Base-by-base conservation (phyloP, 2,797 vertebrate species). In the Enteromius viviparus region DNA sequence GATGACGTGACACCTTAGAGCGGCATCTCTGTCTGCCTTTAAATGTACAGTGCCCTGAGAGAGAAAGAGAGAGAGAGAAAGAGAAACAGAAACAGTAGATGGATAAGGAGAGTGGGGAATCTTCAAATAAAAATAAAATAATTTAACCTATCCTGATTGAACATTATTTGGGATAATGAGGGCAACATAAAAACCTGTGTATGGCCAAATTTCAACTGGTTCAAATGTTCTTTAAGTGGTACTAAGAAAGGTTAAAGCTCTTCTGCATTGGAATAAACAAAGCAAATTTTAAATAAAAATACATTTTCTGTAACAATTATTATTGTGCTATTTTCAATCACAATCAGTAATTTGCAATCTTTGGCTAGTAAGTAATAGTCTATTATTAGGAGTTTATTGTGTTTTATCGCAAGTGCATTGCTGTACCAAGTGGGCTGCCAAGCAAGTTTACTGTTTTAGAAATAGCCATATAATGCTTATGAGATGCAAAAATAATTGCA, bases 1-100 rank as follows among this genome's bases (percentile, higher is more conserved):
- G 89, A 87, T 84, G 85, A 80, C 21, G 74, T 76, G 69, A 58
- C 60, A 14, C 84, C 64, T 66, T 11, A 81, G 32, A 78, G 81
- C 78, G 78, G 81, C 66, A 21, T 81, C 80, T 83, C 51, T 83
- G 70, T 78, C 87, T 45, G 55, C 69, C 42, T 62, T 80, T 81
- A 51, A 80, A 49, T 87, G 76, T 78, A 34, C 23, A 19, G 51
- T 37, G 32, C 42, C 17, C 64, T 85, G 37, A 60, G 21, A 58
- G 58, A 40, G 51, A 82, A 11, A 58, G 42, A 40, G 37, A 81
- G 2, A 19, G 15, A 55, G 21, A n/a, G 21, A 55, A 8, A 66
- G 32, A 32, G 32, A 32, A 32, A 34, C 23, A 75, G 34, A 45
- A 60, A 69, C 60, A 7, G 19, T 66, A 32, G 49, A 79, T 45